A percentile compares a stretch with the other conserved stretches of the same genome.
These are phyloP conservation scores for Lagopus leucura DNA, from an alignment of 2,113 vertebrate genomes.

Conservation along the genomic window DNA sequence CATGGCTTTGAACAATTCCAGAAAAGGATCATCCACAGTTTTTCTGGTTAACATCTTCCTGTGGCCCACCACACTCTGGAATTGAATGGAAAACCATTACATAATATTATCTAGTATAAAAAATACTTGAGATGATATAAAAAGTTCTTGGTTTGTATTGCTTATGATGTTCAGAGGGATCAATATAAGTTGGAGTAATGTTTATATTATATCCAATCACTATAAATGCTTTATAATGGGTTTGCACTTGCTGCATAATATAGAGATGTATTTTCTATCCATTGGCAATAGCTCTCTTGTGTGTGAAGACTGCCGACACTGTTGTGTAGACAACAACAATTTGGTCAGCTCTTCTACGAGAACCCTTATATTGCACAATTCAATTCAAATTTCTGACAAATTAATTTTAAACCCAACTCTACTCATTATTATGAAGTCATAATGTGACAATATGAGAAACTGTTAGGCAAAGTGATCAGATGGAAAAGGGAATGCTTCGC, in stretches of 20 bases:
- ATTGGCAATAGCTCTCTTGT: background rate
- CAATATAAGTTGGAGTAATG: background rate
- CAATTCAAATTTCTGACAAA: constrained; percentile 6
- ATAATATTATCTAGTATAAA: background rate
- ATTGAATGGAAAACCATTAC: background rate
- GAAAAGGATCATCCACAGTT: background rate
- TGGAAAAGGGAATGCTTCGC: constrained; percentile 31
- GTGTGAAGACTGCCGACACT: background rate
- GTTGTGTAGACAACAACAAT: background rate
- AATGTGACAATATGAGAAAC: background rate
- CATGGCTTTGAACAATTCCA: background rate
- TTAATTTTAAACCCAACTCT: background rate
- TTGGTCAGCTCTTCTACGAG: background rate
- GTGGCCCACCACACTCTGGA: background rate
- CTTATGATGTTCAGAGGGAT: background rate
- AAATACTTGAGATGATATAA: background rate
- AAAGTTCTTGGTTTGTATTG: background rate
- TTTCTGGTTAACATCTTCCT: background rate
- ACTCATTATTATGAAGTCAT: background rate
- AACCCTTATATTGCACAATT: background rate
- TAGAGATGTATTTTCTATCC: background rate
- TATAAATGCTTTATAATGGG: background rate
- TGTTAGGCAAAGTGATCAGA: constrained; percentile 21
- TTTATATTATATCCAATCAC: background rate
- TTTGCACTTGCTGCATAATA: background rate